phyloP scores from a whole-genome alignment of 2,797 vertebrate genomes.

The Buphagus erythrorhynchus region DNA sequence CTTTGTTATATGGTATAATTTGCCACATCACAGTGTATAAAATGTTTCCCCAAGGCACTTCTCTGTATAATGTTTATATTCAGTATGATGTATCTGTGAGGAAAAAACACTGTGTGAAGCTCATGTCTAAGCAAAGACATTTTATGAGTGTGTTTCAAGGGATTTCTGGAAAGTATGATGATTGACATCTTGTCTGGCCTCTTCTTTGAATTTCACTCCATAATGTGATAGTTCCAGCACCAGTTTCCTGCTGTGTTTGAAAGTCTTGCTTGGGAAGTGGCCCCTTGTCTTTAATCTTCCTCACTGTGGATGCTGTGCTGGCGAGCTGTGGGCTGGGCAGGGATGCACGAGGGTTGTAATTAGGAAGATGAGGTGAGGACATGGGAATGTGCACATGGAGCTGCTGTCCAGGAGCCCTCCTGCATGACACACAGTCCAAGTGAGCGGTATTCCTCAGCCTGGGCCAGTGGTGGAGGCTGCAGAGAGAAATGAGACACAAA shows the following conservation, averaged over 20 bases:
- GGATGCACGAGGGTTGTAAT: rapidly evolving
- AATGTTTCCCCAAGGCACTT: background rate
- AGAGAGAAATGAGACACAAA: rapidly evolving
- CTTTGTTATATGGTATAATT: background rate
- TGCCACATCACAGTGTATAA: background rate
- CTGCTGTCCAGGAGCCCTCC: background rate
- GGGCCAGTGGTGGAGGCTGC: too few species aligned
- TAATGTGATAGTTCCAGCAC: background rate
- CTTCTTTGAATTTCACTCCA: background rate
- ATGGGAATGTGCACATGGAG: background rate
- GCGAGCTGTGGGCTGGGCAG: background rate
- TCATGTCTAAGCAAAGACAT: background rate
- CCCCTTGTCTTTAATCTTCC: background rate
- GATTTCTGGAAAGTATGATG: background rate
- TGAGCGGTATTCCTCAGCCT: background rate
- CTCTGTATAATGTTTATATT: background rate
- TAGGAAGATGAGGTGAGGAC: background rate
- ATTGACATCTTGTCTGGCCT: background rate
- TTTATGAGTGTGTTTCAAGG: background rate
- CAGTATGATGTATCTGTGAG: background rate
- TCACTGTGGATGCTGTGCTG: rapidly evolving
- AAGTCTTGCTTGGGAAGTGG: background rate
- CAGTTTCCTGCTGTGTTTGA: background rate
- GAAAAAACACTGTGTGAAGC: background rate
- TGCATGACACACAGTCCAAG: rapidly evolving